Conservation (phyloP, 2,888 invertebrate species). For the Eupithecia vulgata region DNA sequence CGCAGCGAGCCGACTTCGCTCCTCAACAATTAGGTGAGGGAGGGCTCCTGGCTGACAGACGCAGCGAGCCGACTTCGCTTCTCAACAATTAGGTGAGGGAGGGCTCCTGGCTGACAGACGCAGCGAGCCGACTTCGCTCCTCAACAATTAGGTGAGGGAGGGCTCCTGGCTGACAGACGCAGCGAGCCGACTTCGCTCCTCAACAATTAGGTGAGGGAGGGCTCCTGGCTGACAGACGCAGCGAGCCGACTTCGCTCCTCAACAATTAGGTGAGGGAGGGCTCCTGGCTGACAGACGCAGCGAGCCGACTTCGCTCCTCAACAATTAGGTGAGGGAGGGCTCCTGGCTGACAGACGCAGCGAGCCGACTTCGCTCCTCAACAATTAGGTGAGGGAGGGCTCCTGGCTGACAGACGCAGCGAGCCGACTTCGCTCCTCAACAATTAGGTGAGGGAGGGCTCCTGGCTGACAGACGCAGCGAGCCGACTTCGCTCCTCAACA, state of each 20-base stretch:
- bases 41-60: conserved; percentile 52
- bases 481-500: conserved; percentile 35
- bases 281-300: conserved; percentile 47
- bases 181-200: conserved; percentile 25
- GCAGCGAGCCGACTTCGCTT: conserved; percentile 25
- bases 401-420: conserved; percentile 42
- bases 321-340: conserved; percentile 77
- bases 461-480: conserved; percentile 40
- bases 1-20: conserved; percentile 25
- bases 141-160: conserved; percentile 75
- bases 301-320: conserved; percentile 1
- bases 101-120: conserved; percentile 49
- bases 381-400: conserved; percentile 78
- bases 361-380: neutral
- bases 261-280: conserved; percentile 76
- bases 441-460: conserved; percentile 78
- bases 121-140: conserved; percentile 25
- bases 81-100: conserved; percentile 75
- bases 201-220: conserved; percentile 76
- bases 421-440: neutral
- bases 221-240: conserved; percentile 48
- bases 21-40: conserved; percentile 74
- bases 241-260: conserved; percentile 19
- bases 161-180: conserved; percentile 49
- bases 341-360: conserved; percentile 46